Base-by-base conservation (phyloP, 2,797 vertebrate genomes). In the Fundulus diaphanus region DNA sequence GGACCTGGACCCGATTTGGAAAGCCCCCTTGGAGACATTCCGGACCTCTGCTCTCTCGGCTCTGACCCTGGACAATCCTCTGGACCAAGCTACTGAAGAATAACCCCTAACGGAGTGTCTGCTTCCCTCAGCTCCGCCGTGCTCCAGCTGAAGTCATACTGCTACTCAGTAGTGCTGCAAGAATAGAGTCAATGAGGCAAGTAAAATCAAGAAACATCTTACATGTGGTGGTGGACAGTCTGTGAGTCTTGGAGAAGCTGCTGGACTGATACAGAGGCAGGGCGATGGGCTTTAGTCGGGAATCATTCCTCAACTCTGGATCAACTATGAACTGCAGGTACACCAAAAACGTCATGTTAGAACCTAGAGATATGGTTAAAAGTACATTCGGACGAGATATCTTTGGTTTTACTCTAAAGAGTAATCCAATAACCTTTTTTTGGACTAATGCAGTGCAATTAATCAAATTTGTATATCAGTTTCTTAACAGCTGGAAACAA, bases 251-350 rank as follows among this genome's bases (percentile, higher is more conserved):
- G 33, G 59, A 37, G 31, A 61, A 22, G 33, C 59, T 11, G 33
- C 33, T 22, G 33, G 31, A 35, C 20, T 22, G 59, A 35, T 61
- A 61, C 18, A 35, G 59, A 61, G 59, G 59, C 33, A 61, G 59
- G 33, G 18, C 20, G 59, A 61, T 35, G 57, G 95, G 95, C 52
- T 88, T 93, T 79, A 93, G 89, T 59, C 86, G 92, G 73, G 81
- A 85, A 68, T 95, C 94, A 8, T 95, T 96, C 86, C 83, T 93
- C 83, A 96, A 87, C 67, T 89, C 90, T 3, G 94, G 59, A 35
- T 61, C 59, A 22, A 61, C 59, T 35, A 61, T 35, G 59, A 61
- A 61, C 59, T 61, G 59, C 18, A 61, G 33, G 1, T 4, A 20
- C 0, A 61, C 6, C 59, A 61, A 61, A 61, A 31, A 61, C 33